phyloP scores from a whole-genome alignment of 2,797 vertebrate species.

The Mormyrus hasselquistii region DNA sequence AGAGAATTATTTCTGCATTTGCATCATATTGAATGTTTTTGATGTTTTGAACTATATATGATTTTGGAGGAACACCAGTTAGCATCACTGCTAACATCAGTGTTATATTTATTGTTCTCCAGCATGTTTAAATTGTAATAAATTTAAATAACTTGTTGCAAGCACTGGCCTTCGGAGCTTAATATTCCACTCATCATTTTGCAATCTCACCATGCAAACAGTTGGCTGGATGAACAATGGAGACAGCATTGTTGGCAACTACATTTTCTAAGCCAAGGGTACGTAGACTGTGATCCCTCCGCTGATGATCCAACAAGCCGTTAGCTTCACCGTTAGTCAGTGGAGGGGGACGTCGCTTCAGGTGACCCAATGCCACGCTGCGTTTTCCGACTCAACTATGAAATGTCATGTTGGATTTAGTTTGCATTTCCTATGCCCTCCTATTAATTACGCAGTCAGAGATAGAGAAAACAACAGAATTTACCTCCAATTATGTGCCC shows the following conservation, averaged over 20 bases:
- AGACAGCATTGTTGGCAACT: background rate
- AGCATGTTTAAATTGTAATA: too few species aligned
- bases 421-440: background rate
- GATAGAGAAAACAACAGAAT: background rate
- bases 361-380: background rate
- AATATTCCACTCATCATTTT: too few species aligned
- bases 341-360: background rate
- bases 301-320: background rate
- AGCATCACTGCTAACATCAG: too few species aligned
- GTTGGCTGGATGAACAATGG: too few species aligned
- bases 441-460: background rate
- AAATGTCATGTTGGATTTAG: slow-evolving; percentile 7
- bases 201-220: too few species aligned
- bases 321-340: background rate
- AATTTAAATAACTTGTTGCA: too few species aligned
- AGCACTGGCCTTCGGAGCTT: too few species aligned
- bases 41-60: too few species aligned
- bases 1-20: too few species aligned
- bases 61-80: too few species aligned
- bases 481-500: background rate
- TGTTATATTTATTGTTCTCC: too few species aligned
- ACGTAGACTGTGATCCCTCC: background rate
- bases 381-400: background rate
- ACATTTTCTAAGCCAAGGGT: background rate
- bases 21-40: too few species aligned